Evolutionary conservation across 2,797 vertebrate species (phyloP).

Genomic region (Brotula barbata): DNA sequence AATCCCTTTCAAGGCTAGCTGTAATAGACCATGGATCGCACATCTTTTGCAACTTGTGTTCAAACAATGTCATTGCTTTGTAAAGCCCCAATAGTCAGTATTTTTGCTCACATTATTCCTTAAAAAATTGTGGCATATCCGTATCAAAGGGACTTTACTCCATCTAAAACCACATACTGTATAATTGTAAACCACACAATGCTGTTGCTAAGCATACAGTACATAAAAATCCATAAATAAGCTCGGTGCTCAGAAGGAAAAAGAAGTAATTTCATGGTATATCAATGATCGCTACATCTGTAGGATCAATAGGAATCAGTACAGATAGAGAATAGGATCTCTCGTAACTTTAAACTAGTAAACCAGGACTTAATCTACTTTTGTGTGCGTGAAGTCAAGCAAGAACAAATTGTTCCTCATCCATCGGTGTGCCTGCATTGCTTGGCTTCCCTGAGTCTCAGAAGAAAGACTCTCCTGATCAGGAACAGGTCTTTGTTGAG

Average conservation of each 20-base stretch:
- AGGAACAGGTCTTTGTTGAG: conserved; percentile 31
- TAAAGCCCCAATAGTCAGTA: conserved; percentile 4
- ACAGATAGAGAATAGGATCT: conserved; percentile 2
- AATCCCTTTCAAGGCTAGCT: conserved; percentile 49
- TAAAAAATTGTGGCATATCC: conserved; percentile 7
- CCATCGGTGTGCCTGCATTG: conserved; percentile 29
- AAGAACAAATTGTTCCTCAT: conserved; percentile 21
- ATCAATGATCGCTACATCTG: conserved; percentile 1
- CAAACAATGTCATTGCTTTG: conserved; percentile 27
- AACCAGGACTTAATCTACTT: conserved; percentile 15
- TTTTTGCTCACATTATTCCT: conserved; percentile 1
- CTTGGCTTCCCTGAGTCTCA: conserved; percentile 13
- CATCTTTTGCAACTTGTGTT: conserved; percentile 23
- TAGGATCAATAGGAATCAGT: conserved; percentile 16
- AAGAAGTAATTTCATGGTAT: background rate
- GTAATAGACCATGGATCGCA: conserved; percentile 26
- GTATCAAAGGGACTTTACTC: too few species aligned
- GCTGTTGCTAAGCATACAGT: too few species aligned
- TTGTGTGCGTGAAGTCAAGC: conserved; percentile 22
- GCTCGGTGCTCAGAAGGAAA: background rate
- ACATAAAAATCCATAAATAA: too few species aligned
- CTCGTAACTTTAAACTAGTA: conserved; percentile 11
- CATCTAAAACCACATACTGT: too few species aligned
- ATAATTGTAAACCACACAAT: too few species aligned
- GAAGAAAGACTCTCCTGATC: conserved; percentile 43